Conservation (phyloP, 2,888 invertebrate genomes). For the Brenthis daphne region DNA sequence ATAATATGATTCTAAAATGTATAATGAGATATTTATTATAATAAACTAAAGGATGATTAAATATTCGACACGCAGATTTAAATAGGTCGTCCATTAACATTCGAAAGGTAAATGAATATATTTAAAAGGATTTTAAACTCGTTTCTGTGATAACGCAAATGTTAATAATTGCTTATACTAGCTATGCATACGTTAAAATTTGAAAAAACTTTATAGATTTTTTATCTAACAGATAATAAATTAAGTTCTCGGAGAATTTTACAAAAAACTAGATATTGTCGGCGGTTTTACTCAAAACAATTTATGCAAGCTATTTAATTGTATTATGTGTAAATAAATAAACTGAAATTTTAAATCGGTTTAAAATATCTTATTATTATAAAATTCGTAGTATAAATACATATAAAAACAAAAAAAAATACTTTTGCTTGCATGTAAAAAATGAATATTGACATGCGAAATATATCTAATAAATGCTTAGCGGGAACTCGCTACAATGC, state of each 20-base stretch:
- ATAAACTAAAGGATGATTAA: not conserved
- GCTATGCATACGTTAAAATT: slow-evolving; percentile 1
- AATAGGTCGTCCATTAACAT: slow-evolving; percentile 20
- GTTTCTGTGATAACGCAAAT: slow-evolving; percentile 15
- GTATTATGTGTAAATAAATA: too few species aligned
- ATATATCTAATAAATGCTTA: too few species aligned
- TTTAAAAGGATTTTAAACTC: slow-evolving; percentile 21
- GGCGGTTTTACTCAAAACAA: not conserved
- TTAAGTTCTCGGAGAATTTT: not conserved
- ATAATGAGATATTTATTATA: not conserved
- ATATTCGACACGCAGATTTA: slow-evolving; percentile 11
- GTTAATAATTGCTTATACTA: slow-evolving; percentile 9
- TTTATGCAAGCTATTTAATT: too few species aligned
- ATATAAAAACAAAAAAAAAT: too few species aligned
- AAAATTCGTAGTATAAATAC: too few species aligned
- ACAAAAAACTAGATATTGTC: too few species aligned
- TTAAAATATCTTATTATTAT: too few species aligned
- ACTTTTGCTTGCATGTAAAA: too few species aligned
- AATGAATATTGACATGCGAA: too few species aligned
- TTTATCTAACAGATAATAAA: slow-evolving; percentile 12
- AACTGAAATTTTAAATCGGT: too few species aligned
- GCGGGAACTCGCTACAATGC: too few species aligned
- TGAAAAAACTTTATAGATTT: slow-evolving; percentile 1
- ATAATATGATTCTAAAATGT: not conserved
- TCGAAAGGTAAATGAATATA: slow-evolving; percentile 13